phyloP scores from a whole-genome alignment of 2,888 invertebrate species.

The Agrenia bidenticulata region DNA sequence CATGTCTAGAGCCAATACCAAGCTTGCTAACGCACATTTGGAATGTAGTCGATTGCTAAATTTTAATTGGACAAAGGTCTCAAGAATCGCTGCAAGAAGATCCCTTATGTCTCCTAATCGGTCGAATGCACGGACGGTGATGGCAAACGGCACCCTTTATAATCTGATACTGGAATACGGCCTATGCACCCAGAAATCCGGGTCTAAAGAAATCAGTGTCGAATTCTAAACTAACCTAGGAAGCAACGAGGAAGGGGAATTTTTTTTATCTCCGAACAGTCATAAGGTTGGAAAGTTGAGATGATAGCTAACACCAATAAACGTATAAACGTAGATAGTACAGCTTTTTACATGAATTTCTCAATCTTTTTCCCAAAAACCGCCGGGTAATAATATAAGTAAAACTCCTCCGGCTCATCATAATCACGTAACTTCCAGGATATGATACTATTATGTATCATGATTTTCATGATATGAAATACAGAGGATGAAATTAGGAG shows the following conservation, averaged over 20 bases:
- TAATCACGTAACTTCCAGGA: too few species aligned
- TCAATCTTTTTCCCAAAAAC: too few species aligned
- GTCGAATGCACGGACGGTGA: neutral
- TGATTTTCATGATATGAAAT: too few species aligned
- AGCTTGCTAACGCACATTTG: neutral
- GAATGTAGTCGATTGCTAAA: constrained; percentile 6
- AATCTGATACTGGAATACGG: neutral
- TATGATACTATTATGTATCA: too few species aligned
- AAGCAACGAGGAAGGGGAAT: constrained; percentile 6
- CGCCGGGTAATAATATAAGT: too few species aligned
- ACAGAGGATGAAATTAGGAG: neutral
- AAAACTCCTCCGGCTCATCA: too few species aligned
- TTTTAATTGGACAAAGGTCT: neutral
- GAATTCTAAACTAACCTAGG: neutral
- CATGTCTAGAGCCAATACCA: neutral
- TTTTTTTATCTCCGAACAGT: too few species aligned
- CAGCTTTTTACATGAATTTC: too few species aligned
- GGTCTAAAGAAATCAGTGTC: neutral
- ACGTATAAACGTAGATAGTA: too few species aligned
- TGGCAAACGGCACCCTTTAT: neutral
- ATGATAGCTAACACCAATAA: too few species aligned
- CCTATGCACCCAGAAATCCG: constrained; percentile 4
- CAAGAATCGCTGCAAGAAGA: neutral
- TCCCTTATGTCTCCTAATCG: neutral
- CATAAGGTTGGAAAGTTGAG: too few species aligned